These are phyloP conservation scores for Apodemus speciosus DNA, from an alignment of 2,113 vertebrate species.

Conservation along the genomic window DNA sequence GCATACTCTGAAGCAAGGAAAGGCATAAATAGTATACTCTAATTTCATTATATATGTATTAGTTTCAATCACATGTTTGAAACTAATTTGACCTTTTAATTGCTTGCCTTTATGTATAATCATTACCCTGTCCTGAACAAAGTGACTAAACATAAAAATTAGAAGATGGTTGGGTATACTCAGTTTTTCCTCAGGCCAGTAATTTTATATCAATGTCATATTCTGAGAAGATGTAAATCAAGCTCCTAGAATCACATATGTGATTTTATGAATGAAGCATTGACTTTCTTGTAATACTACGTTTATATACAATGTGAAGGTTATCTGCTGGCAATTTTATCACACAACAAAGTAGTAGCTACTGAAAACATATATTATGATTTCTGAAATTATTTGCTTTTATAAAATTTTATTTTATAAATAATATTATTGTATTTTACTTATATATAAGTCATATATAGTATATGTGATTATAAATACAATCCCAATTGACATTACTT, in stretches of 20 bases:
- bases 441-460: too few relatives aligned
- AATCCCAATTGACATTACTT: not conserved
- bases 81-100: not conserved
- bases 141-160: not conserved
- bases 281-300: not conserved
- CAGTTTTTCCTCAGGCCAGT: not conserved
- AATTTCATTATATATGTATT: not conserved
- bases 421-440: too few relatives aligned
- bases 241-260: not conserved
- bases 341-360: not conserved
- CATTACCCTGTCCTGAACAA: not conserved
- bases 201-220: not conserved
- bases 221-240: not conserved
- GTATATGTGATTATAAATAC: not conserved
- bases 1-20: accelerated
- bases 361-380: not conserved
- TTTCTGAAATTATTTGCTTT: not conserved
- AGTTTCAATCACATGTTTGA: not conserved
- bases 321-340: not conserved
- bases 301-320: not conserved
- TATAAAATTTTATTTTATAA: not conserved
- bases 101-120: not conserved
- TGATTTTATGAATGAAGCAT: not conserved
- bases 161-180: not conserved
- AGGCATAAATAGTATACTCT: not conserved